Evolutionary conservation across 1,140 invertebrate genomes (phyloP).

Genomic region (Aphis craccivora): DNA sequence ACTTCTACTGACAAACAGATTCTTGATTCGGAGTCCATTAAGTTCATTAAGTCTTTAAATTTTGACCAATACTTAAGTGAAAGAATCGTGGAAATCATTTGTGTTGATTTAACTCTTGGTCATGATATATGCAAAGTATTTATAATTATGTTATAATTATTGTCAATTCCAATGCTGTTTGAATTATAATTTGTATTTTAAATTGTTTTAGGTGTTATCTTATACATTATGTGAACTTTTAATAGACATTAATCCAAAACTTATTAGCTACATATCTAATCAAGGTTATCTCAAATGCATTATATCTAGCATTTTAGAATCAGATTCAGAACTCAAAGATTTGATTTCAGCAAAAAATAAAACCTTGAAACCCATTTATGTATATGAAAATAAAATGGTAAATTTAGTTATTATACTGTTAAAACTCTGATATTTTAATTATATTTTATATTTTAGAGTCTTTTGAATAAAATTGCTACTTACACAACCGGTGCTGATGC

Average conservation of each 20-base stretch:
- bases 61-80: constrained; percentile 76
- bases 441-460: constrained; percentile 59
- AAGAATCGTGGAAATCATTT: constrained; percentile 82
- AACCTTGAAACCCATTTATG: constrained; percentile 77
- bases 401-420: neutral
- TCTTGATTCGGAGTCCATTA: constrained; percentile 53
- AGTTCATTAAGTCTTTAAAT: constrained; percentile 67
- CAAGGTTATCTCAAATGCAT: constrained; percentile 83
- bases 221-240: constrained; percentile 53
- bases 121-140: constrained; percentile 83
- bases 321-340: constrained; percentile 75
- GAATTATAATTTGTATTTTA: neutral
- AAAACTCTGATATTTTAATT: neutral
- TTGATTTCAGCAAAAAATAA: constrained; percentile 74
- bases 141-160: constrained; percentile 43
- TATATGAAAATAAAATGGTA: constrained; percentile 88
- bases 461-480: constrained; percentile 78
- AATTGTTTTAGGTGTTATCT: constrained; percentile 33
- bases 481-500: constrained; percentile 77
- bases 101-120: constrained; percentile 84
- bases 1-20: neutral
- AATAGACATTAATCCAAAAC: constrained; percentile 51
- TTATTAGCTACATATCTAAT: constrained; percentile 47
- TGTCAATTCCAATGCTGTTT: neutral
- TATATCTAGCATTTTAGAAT: constrained; percentile 79